phyloP scores from a whole-genome alignment of 2,113 vertebrate genomes.

The Forbesichthys papilliferus region DNA sequence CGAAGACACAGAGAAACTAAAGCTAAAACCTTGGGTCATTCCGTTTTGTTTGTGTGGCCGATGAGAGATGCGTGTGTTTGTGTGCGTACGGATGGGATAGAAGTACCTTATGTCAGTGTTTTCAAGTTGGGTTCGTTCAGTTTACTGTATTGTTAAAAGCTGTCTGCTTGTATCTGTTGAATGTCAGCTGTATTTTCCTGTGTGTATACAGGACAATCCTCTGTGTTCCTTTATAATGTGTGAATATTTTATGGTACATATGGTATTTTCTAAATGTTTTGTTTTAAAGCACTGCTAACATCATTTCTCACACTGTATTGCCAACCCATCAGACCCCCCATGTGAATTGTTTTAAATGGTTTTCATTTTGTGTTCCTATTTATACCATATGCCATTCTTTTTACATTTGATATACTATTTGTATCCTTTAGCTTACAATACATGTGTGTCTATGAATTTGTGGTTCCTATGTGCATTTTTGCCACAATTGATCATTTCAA shows the following conservation, averaged over 20 bases:
- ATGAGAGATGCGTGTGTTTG: slow-evolving; percentile 42
- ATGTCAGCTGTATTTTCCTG: slow-evolving; percentile 56
- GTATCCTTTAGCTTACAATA: slow-evolving; percentile 25
- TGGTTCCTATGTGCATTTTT: not conserved
- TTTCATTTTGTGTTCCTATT: slow-evolving; percentile 63
- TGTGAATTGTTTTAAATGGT: slow-evolving; percentile 31
- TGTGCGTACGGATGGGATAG: slow-evolving; percentile 35
- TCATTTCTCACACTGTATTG: slow-evolving; percentile 60
- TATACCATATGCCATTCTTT: slow-evolving; percentile 56
- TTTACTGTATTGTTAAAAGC: slow-evolving; percentile 49
- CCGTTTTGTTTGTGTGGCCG: slow-evolving; percentile 47
- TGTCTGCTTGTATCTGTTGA: slow-evolving; percentile 45
- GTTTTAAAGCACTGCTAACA: slow-evolving; percentile 71
- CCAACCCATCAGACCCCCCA: slow-evolving; percentile 19
- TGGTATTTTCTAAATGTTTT: slow-evolving; percentile 30
- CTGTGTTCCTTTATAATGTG: slow-evolving; percentile 48
- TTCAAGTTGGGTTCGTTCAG: slow-evolving; percentile 42
- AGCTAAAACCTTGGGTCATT: slow-evolving; percentile 64
- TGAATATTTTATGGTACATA: slow-evolving; percentile 65
- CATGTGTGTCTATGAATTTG: slow-evolving; percentile 1
- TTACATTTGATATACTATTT: slow-evolving; percentile 58
- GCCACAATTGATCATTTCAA: slow-evolving; percentile 21
- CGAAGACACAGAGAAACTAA: slow-evolving; percentile 22
- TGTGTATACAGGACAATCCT: slow-evolving; percentile 43
- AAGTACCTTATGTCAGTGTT: slow-evolving; percentile 47